A percentile compares a stretch with the other conserved stretches of the same genome.
phyloP scores from a whole-genome alignment of 2,797 vertebrate species.

The Sarcoramphus papa region DNA sequence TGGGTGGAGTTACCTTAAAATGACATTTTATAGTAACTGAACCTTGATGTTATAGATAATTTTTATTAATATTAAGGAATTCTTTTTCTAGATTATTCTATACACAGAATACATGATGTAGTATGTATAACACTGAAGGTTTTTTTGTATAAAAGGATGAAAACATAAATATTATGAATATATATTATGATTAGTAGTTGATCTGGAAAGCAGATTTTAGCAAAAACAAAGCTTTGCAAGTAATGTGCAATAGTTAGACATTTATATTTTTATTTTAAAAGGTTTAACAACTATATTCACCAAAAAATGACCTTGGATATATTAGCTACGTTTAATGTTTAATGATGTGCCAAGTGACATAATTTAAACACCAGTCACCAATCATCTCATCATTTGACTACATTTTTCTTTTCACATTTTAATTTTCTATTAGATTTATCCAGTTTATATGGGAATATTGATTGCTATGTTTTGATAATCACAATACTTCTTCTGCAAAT shows the following conservation, averaged over 20 bases:
- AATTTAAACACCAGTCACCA: neutral
- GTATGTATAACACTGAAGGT: neutral
- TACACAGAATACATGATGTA: neutral
- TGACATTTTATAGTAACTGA: neutral
- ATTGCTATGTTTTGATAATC: neutral
- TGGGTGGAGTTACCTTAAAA: neutral
- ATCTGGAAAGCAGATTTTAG: neutral
- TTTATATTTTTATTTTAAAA: neutral
- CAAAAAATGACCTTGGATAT: neutral
- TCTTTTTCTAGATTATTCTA: neutral
- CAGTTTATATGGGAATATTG: neutral
- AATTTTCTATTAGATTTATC: neutral
- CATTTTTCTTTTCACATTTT: neutral
- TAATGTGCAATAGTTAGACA: neutral
- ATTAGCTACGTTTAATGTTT: neutral
- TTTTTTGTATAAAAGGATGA: neutral
- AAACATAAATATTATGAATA: neutral
- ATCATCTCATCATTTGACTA: neutral
- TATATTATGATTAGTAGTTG: neutral
- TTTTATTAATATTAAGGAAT: neutral
- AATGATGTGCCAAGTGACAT: neutral
- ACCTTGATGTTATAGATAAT: neutral
- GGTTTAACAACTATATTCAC: neutral
- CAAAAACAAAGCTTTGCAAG: neutral
- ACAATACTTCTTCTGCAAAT: neutral